Evolutionary conservation across 2,113 vertebrate species (phyloP), one percentile per base, ranked within the genome.

Genomic region (Hippocampus abdominalis): DNA sequence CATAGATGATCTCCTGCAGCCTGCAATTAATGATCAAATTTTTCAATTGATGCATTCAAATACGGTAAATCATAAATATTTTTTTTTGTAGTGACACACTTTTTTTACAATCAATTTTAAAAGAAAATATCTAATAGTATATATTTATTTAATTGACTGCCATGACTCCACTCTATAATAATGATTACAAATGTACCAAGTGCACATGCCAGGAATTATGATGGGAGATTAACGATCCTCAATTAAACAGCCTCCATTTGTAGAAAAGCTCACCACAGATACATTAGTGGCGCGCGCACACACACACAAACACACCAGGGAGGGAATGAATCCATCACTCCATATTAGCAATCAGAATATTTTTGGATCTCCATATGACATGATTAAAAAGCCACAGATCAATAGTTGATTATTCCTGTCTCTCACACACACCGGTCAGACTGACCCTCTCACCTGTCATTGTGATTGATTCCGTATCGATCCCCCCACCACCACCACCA

Each of bases 381-480:
- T 86, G 84, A 88, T 88, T 87, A 86, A 88, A 84, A 81, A 16
- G 13, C 61, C 36, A 44, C 32, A 36, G 80, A 87, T 89, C 86
- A 82, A 87, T 86, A 89, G 84, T 88, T 89, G 88, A 90, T 90
- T 90, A 86, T 73, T 90, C 81, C 87, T 90, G 79, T 84, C 86
- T 87, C 70, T 71, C 77, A 83, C 72, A 76, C 83, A 84, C 71
- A 75, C 27, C 79, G 83, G 80, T 87, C 86, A 90, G 83, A 87
- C 85, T 87, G 89, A 86, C 85, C 83, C 80, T 89, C 87, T 85
- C 64, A 88, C 79, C 84, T 90, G 86, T 89, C 86, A 89, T 74
- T 79, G 54, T 89, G 88, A 91, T 91, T 89, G 87, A 91, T 89
- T 90, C 74, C 71, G 27, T 90, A 91, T 91, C 89, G 88, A 91